Evolutionary conservation across 2,797 vertebrate genomes (phyloP).

Genomic region (Luscinia megarhynchos): DNA sequence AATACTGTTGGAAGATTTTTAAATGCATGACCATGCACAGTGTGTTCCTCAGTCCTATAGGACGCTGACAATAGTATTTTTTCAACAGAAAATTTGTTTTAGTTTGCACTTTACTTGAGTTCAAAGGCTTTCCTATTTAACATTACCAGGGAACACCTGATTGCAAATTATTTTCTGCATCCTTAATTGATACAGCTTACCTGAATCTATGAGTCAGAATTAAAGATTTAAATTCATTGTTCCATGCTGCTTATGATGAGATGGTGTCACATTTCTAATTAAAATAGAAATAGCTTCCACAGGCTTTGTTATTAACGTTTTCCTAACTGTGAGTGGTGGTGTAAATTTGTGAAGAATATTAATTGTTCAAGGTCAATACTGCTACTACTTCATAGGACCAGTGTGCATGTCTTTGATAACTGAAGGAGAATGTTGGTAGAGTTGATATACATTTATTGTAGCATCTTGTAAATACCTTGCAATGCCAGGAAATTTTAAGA

Average conservation of each 20-base stretch:
- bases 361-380: not conserved
- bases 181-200: constrained; percentile 5
- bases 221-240: not conserved
- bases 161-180: not conserved
- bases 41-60: not conserved
- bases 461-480: not conserved
- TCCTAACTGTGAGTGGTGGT: not conserved
- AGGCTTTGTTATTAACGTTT: not conserved
- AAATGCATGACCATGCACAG: not conserved
- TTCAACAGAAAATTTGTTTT: constrained; percentile 4
- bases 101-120: not conserved
- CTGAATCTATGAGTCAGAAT: not conserved
- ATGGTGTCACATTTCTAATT: not conserved
- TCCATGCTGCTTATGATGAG: not conserved
- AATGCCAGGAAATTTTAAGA: not conserved
- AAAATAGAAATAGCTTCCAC: not conserved
- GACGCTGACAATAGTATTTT: not conserved
- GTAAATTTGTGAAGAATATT: not conserved
- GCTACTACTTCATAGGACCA: not conserved
- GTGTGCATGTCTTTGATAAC: not conserved
- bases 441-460: not conserved
- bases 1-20: not conserved
- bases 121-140: constrained; percentile 35
- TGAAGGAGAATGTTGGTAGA: not conserved
- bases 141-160: not conserved